Conservation (phyloP, 2,797 vertebrate species). For the Rhinatrema bivittatum region DNA sequence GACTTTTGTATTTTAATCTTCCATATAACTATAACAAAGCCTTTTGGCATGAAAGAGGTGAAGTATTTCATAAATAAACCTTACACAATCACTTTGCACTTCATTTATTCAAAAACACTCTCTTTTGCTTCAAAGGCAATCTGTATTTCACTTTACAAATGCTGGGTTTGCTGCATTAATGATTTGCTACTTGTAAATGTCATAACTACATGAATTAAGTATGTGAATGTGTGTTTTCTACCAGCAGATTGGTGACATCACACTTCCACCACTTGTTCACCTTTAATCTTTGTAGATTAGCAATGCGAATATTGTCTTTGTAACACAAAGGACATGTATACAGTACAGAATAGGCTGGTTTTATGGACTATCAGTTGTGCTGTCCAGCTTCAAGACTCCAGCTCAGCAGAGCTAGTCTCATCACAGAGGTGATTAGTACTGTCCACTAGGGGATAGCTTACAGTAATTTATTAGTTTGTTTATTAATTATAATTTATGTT, state of each 20-base stretch:
- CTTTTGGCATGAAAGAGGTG: slow-evolving; percentile 48
- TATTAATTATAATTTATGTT: no score
- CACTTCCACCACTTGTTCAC: slow-evolving; percentile 4
- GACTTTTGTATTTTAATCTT: slow-evolving; percentile 50
- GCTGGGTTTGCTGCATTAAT: slow-evolving; percentile 48
- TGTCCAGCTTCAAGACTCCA: no score
- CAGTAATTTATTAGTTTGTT: no score
- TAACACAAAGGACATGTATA: no score
- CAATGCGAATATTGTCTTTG: no score
- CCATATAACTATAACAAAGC: slow-evolving; percentile 38
- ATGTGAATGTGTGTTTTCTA: slow-evolving; percentile 7
- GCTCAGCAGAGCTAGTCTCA: no score
- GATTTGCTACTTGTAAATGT: slow-evolving; percentile 59
- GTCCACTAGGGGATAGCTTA: no score
- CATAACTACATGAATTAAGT: slow-evolving; percentile 51
- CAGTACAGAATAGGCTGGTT: no score
- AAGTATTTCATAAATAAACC: slow-evolving; percentile 58
- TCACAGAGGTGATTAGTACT: no score
- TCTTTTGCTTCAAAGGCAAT: slow-evolving; percentile 51
- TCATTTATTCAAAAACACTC: slow-evolving; percentile 65
- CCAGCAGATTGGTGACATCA: not conserved
- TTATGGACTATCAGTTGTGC: no score
- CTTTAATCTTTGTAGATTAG: no score
- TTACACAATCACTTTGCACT: slow-evolving; percentile 52
- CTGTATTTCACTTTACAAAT: slow-evolving; percentile 33